These are phyloP conservation scores for Caenorhabditis imperialis DNA, from an alignment of 2,888 invertebrate species.

Conservation along the genomic window DNA sequence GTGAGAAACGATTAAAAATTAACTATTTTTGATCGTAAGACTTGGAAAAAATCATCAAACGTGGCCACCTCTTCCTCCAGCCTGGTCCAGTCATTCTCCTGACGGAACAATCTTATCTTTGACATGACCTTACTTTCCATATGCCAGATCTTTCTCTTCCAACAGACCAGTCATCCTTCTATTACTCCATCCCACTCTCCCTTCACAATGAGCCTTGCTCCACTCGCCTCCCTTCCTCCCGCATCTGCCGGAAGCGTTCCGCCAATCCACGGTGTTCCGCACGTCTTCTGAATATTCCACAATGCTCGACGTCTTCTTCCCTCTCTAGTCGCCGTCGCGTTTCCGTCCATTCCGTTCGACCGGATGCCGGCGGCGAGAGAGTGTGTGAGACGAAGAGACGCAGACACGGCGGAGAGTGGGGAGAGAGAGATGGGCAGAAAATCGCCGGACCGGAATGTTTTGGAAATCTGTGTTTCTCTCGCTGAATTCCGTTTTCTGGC, in stretches of 20 bases:
- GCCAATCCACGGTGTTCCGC: constrained; percentile 6
- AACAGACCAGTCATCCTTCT: too few relatives aligned
- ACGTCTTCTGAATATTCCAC: too few relatives aligned
- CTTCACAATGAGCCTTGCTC: constrained; percentile 2
- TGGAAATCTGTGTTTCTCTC: too few relatives aligned
- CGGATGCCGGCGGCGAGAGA: constrained; percentile 7
- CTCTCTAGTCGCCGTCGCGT: background rate
- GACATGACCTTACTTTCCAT: too few relatives aligned
- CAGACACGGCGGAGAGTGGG: background rate
- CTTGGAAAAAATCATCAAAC: too few relatives aligned
- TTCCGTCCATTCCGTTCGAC: constrained; percentile 8
- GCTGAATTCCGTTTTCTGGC: background rate
- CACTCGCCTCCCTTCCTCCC: background rate
- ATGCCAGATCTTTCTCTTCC: too few relatives aligned
- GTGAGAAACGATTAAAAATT: too few relatives aligned
- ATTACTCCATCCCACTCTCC: constrained; percentile 8
- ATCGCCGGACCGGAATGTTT: constrained; percentile 35
- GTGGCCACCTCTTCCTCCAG: too few relatives aligned
- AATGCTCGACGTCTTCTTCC: too few relatives aligned
- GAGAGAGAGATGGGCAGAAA: background rate
- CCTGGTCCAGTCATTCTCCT: too few relatives aligned
- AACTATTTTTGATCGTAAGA: too few relatives aligned
- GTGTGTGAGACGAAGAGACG: constrained; percentile 11
- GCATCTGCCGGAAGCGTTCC: constrained; percentile 47
- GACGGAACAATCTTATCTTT: too few relatives aligned